A percentile compares a stretch with the other conserved stretches of the same genome.
Conservation (phyloP, 2,888 invertebrate species). For the Elegia similella region DNA sequence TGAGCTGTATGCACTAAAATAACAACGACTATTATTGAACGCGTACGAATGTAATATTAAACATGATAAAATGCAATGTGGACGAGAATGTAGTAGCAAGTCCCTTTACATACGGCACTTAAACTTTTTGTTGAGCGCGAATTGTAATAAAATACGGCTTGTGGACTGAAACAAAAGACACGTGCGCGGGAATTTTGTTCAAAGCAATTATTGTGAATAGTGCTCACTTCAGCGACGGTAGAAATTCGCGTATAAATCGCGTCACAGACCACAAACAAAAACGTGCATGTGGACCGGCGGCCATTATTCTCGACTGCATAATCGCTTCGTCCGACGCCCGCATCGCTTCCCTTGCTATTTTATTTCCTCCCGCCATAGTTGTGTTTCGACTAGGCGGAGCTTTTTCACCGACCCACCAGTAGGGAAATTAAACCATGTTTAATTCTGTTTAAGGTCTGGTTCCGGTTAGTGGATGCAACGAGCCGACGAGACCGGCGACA, state of each 20-base stretch:
- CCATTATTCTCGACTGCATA: constrained; percentile 82
- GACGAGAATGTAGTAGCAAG: neutral
- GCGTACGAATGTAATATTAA: too few relatives aligned
- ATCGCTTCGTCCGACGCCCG: constrained; percentile 81
- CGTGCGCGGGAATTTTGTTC: constrained; percentile 67
- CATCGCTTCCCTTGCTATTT: constrained; percentile 80
- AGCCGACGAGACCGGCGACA: constrained; percentile 72
- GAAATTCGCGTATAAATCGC: constrained; percentile 81
- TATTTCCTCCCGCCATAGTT: constrained; percentile 78
- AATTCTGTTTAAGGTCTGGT: constrained; percentile 77
- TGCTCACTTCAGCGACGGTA: constrained; percentile 77
- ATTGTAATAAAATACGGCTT: constrained; percentile 35
- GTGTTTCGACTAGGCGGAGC: constrained; percentile 74
- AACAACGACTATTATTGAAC: too few relatives aligned
- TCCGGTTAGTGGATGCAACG: constrained; percentile 66
- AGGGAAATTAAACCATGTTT: constrained; percentile 79
- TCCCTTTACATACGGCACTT: constrained; percentile 9
- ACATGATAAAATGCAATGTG: neutral
- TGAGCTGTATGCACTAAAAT: too few relatives aligned
- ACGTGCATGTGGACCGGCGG: constrained; percentile 80
- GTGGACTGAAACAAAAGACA: constrained; percentile 58
- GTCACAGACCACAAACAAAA: constrained; percentile 82
- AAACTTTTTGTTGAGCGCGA: constrained; percentile 25
- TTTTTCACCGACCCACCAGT: constrained; percentile 60
- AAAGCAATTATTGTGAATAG: constrained; percentile 80